Conservation (phyloP, 2,113 vertebrate species). For the Leiothrix lutea region DNA sequence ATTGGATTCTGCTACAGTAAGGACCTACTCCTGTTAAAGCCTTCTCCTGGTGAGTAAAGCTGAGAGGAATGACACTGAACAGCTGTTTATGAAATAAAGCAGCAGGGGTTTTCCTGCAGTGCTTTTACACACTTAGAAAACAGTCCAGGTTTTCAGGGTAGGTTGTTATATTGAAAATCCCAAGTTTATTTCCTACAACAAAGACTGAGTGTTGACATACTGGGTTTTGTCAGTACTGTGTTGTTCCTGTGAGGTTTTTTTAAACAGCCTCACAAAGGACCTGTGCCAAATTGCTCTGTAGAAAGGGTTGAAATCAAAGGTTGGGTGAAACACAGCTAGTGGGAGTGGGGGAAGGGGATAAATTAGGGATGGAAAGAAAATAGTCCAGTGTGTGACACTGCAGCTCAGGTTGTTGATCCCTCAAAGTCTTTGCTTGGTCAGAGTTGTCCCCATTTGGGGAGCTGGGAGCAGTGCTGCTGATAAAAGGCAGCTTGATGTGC, state of each 20-base stretch:
- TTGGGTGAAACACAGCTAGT: neutral
- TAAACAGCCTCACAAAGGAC: neutral
- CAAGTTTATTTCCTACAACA: neutral
- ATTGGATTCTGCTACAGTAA: slow-evolving; percentile 94
- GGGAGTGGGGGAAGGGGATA: neutral
- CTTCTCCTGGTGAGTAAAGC: slow-evolving; percentile 78
- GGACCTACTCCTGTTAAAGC: slow-evolving; percentile 98
- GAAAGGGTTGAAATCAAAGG: neutral
- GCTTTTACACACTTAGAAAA: neutral
- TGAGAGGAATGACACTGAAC: neutral
- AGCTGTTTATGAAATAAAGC: neutral
- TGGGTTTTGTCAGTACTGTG: neutral
- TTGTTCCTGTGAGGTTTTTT: neutral
- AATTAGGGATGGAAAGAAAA: neutral
- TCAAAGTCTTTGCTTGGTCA: neutral
- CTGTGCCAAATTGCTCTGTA: neutral
- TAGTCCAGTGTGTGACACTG: neutral
- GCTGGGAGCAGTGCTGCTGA: neutral
- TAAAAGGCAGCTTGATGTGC: neutral
- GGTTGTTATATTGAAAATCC: neutral
- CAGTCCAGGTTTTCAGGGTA: neutral
- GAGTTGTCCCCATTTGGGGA: neutral
- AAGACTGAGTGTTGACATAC: neutral
- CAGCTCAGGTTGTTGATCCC: neutral
- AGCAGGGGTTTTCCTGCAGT: neutral